Evolutionary conservation across 2,113 vertebrate genomes (phyloP), one percentile per base, ranked within the genome.

Genomic region (Phaethornis superciliosus): DNA sequence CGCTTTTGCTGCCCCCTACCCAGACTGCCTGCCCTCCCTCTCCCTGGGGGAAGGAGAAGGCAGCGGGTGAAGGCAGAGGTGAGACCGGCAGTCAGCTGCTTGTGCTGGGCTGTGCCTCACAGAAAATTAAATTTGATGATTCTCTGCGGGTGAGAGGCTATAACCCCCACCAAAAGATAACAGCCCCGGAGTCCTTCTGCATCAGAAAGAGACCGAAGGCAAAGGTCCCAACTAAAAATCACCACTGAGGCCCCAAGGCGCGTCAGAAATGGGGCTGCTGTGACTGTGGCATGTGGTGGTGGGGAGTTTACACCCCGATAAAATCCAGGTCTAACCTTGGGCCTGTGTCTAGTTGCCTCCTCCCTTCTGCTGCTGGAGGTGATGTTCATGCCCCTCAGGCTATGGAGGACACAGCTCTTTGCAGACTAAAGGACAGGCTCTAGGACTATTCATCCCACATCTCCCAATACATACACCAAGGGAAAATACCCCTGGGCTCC

Each of bases 241-340:
- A n/a, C 0, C 0, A 13, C 44, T 68, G 67, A 72, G 76, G 85
- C 40, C 40, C 3, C 52, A 72, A 32, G n/a, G 22, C 15, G 27
- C 42, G 17, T 1, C 2, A 5, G 52, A 23, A 82, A 28, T 0
- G 0, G 56, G 20, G 60, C 35, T 79, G 52, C 67, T 8, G 0
- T 0, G 5, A 63, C 26, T 5, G 1, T 0, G 1, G 12, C 9
- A 3, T 46, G n/a, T 20, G 21, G 49, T 10, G 17, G 33, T 3
- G 1, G 10, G 37, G 55, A 81, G 28, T 62, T 82, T 55, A 19
- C 12, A 28, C 7, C 32, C n/a, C 1, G 1, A 9, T 6, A 52
- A 44, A 0, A 0, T 37, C 52, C 24, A 23, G 22, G 16, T 30
- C 37, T 55, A 46, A 46, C 4, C 32, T 32, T 33, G 32, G 42